Conservation (phyloP, 2,113 vertebrate species). For the Prunella fulvescens region DNA sequence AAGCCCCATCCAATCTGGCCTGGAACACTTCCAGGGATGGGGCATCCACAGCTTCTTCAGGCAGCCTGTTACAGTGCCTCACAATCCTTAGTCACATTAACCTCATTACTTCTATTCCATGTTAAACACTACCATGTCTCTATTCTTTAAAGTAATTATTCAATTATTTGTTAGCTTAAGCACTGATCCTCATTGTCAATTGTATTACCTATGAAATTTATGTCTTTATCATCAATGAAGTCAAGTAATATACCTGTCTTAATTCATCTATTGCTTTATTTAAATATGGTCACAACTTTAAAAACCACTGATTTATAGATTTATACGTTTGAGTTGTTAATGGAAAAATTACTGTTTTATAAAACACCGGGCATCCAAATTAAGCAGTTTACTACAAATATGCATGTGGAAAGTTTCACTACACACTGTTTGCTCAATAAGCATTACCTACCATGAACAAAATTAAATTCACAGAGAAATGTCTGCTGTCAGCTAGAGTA, state of each 20-base stretch:
- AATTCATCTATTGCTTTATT: background rate
- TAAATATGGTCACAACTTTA: background rate
- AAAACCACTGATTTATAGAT: background rate
- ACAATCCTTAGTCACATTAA: background rate
- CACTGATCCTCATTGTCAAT: background rate
- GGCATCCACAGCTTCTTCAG: background rate
- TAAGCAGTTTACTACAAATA: background rate
- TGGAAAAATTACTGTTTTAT: background rate
- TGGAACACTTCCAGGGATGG: background rate
- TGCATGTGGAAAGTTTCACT: background rate
- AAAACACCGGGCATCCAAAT: background rate
- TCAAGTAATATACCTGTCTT: background rate
- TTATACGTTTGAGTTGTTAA: background rate
- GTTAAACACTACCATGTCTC: background rate
- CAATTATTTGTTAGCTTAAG: background rate
- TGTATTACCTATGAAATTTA: background rate
- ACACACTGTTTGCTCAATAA: background rate
- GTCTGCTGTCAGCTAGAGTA: background rate
- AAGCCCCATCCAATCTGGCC: background rate
- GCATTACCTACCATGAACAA: background rate
- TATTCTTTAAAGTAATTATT: slow-evolving; percentile 8
- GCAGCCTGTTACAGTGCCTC: background rate
- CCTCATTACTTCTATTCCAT: background rate
- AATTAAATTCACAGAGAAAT: background rate
- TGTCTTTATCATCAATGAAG: background rate